Base-by-base conservation (phyloP, 2,888 invertebrate species). In the Apocheima hispidaria region DNA sequence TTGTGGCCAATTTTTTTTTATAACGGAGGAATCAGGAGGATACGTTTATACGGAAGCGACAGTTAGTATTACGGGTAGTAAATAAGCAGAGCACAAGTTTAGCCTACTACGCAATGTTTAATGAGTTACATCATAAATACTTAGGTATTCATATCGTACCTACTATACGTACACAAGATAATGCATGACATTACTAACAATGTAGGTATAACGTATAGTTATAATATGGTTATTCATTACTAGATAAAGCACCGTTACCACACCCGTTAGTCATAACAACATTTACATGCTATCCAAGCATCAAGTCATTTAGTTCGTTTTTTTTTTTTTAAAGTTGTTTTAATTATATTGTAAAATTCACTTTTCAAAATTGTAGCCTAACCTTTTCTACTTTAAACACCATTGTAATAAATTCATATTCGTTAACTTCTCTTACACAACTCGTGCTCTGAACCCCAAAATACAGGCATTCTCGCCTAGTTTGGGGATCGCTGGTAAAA, bases 211-310 rank as follows among this genome's bases (percentile, higher is more conserved):
- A 74, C 69, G 69, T 70, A 68, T 40, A 18, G 38, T 18, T 16
- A 3, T 7, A 38, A 16, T 38, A 38, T 63, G 55, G 63, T 66
- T 68, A 68, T 69, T 78, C 72, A 75, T 69, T 69, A 30, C 2
- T 10, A 71, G 69, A 76, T 75, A 78, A 69, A 60, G 14, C 52
- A 64, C 76, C 73, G 75, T 72, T 69, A 70, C 63, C 44, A 21
- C 49, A 65, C 63, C 77, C 68, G 75, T 77, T 77, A 77, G 36
- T 20, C 40, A 41, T 41, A 10, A 21, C n/a, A 21, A 12, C 21
- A 10, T 21, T 41, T 40, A 6, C 4, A 41, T 16, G 21, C 41
- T 21, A n/a, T 21, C 12, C 18, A 16, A 18, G 2, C 21, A 2
- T 41, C n/a, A 38, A 9, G 3, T 38, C 2, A 18, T 9, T 18